These are phyloP conservation scores for Tenthredo amoena DNA, from an alignment of 2,888 invertebrate species.

Conservation along the genomic window DNA sequence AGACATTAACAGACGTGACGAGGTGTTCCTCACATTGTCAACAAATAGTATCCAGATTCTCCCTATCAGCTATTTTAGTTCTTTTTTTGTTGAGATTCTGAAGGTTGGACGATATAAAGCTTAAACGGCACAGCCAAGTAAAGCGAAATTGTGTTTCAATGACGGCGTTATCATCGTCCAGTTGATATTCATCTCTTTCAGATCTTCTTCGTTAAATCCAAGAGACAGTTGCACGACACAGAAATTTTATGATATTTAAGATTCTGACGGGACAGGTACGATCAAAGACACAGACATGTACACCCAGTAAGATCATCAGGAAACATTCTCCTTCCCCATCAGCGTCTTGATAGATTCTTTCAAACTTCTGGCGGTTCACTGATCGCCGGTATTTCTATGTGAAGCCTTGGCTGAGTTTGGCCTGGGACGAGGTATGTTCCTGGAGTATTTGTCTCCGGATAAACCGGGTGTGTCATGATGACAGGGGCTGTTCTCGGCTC, in stretches of 20 bases:
- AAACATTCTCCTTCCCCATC: not conserved
- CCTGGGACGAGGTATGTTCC: constrained; percentile 9
- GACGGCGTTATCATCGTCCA: not conserved
- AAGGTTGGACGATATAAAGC: not conserved
- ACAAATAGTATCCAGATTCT: not conserved
- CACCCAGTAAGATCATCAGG: not conserved
- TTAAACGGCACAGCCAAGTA: constrained; percentile 36
- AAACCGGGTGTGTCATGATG: constrained; percentile 63
- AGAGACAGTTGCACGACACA: not conserved
- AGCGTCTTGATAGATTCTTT: constrained; percentile 4
- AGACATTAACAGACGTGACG: not conserved
- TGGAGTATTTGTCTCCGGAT: constrained; percentile 36
- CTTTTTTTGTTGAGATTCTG: not conserved
- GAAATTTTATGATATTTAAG: not conserved
- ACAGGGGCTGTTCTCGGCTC: constrained; percentile 68
- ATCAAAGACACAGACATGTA: constrained; percentile 12
- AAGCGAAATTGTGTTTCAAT: constrained; percentile 26
- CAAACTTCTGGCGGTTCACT: constrained; percentile 69
- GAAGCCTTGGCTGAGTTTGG: constrained; percentile 69
- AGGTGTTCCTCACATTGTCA: not conserved
- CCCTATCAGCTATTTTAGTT: not conserved
- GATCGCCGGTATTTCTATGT: constrained; percentile 75
- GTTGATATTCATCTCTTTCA: not conserved
- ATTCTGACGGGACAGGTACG: not conserved
- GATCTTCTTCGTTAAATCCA: not conserved